Evolutionary conservation across 2,888 invertebrate genomes (phyloP).

Genomic region (Parelbella ahira): DNA sequence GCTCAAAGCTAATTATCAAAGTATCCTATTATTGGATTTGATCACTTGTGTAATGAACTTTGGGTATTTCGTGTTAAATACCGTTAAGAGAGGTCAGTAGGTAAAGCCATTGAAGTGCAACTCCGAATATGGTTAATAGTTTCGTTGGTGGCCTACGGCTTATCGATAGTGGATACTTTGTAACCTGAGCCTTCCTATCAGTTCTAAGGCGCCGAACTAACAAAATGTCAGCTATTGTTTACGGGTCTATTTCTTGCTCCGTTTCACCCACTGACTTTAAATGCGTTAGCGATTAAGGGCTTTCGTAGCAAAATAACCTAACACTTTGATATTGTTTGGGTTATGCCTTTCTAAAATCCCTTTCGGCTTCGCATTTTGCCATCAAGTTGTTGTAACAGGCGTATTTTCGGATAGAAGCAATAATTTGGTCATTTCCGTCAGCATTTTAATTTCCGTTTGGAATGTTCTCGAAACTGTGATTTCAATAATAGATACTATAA

Average conservation of each 20-base stretch:
- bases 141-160: slow-evolving; percentile 61
- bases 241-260: not conserved
- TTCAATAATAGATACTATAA: no score
- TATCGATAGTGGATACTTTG: slow-evolving; percentile 62
- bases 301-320: no score
- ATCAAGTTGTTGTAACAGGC: no score
- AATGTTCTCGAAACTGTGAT: no score
- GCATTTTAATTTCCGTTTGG: no score
- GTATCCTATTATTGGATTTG: slow-evolving; percentile 69
- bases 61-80: slow-evolving; percentile 62
- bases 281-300: slow-evolving; percentile 1
- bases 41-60: slow-evolving; percentile 71
- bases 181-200: slow-evolving; percentile 59
- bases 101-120: slow-evolving; percentile 73
- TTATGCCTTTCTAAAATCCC: no score
- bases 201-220: slow-evolving; percentile 54
- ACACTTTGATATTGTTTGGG: no score
- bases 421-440: no score
- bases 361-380: no score
- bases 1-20: slow-evolving; percentile 44
- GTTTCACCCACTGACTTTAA: not conserved
- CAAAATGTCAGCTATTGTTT: slow-evolving; percentile 13
- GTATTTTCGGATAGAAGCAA: no score
- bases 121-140: slow-evolving; percentile 71
- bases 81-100: slow-evolving; percentile 65